These are phyloP conservation scores for Anoplolepis gracilipes DNA, from an alignment of 1,140 invertebrate species.

Conservation along the genomic window DNA sequence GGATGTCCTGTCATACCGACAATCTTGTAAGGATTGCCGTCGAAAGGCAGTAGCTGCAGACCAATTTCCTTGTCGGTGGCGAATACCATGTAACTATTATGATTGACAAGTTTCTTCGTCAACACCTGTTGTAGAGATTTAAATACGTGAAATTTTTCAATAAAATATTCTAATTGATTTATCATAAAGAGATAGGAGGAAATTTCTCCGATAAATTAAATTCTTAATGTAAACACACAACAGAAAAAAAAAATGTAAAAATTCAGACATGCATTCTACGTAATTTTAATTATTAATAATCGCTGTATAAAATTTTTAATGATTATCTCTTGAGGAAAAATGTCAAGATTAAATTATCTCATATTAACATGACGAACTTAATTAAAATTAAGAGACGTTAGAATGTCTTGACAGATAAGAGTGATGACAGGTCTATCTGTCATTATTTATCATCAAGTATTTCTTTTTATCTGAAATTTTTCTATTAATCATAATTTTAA, in stretches of 20 bases:
- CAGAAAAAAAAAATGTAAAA: not conserved
- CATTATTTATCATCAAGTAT: too few species aligned
- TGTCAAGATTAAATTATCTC: not conserved
- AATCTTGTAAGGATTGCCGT: conserved; percentile 91
- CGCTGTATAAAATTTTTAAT: not conserved
- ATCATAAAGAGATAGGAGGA: conserved; percentile 6
- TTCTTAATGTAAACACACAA: too few species aligned
- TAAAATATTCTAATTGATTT: not conserved
- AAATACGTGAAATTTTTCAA: not conserved
- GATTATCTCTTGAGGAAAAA: not conserved
- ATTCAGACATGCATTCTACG: not conserved
- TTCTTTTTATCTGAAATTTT: too few species aligned
- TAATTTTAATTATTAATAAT: conserved; percentile 17
- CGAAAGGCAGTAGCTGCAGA: conserved; percentile 88
- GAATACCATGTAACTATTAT: conserved; percentile 87
- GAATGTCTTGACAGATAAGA: too few species aligned
- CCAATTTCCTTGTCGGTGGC: conserved; percentile 89
- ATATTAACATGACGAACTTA: not conserved
- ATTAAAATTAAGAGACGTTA: too few species aligned
- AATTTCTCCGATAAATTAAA: conserved; percentile 37
- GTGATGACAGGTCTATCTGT: too few species aligned
- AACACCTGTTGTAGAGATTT: conserved; percentile 73
- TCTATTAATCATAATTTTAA: too few species aligned
- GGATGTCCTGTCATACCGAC: conserved; percentile 90
- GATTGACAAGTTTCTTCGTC: conserved; percentile 72